Percentiles rank a stretch among this genome's conserved stretches.
These are phyloP conservation scores for Pteria penguin DNA, from an alignment of 2,888 invertebrate genomes.

Conservation along the genomic window DNA sequence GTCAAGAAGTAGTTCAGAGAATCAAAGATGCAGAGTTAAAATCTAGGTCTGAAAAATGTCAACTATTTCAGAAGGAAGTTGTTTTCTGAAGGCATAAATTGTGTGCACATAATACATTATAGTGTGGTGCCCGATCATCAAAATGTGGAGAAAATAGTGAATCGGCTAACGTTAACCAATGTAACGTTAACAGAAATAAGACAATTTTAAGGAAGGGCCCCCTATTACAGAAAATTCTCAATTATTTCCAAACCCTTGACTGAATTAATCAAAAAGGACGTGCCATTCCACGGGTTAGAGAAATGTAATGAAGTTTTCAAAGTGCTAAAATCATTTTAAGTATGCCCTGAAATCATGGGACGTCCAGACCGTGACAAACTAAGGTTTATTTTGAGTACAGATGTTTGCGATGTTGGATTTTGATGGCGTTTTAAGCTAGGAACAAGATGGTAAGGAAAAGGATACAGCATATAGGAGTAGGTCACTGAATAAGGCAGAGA, in stretches of 20 bases:
- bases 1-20: slow-evolving; percentile 35
- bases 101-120: slow-evolving; percentile 10
- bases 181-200: slow-evolving; percentile 31
- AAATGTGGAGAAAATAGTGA: slow-evolving; percentile 36
- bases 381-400: slow-evolving; percentile 39
- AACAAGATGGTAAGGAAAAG: slow-evolving; percentile 13
- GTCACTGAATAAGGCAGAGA: slow-evolving; percentile 39
- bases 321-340: slow-evolving; percentile 23
- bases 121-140: slow-evolving; percentile 38
- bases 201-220: slow-evolving; percentile 38
- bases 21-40: slow-evolving; percentile 30
- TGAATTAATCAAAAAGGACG: slow-evolving; percentile 34
- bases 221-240: slow-evolving; percentile 43
- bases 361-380: slow-evolving; percentile 33
- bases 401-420: slow-evolving; percentile 44
- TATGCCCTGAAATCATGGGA: slow-evolving; percentile 33
- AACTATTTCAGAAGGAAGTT: slow-evolving; percentile 35
- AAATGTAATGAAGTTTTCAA: slow-evolving; percentile 42
- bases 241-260: slow-evolving; percentile 41
- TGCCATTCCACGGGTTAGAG: slow-evolving; percentile 26
- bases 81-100: slow-evolving; percentile 40
- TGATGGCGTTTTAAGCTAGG: slow-evolving; percentile 47
- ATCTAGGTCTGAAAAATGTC: slow-evolving; percentile 37
- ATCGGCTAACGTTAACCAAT: slow-evolving; percentile 30
- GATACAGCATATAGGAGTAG: slow-evolving; percentile 29